These are phyloP conservation scores for Spatulosminthurus flaviceps DNA, from an alignment of 2,888 invertebrate species.

Conservation along the genomic window DNA sequence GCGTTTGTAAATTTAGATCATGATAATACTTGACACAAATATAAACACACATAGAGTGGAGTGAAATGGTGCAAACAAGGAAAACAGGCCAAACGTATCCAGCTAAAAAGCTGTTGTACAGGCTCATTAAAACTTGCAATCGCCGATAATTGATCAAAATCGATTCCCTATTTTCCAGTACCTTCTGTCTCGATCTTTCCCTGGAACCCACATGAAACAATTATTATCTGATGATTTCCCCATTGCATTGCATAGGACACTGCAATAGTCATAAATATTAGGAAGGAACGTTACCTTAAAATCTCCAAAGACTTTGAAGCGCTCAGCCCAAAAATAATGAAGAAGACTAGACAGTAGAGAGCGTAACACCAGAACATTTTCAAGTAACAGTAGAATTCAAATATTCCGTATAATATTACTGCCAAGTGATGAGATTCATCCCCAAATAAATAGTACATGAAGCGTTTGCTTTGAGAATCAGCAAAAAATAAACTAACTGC, in stretches of 20 bases:
- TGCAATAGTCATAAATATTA: too few relatives aligned
- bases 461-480: not conserved
- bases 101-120: not conserved
- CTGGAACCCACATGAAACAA: too few relatives aligned
- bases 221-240: too few relatives aligned
- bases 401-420: not conserved
- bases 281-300: not conserved
- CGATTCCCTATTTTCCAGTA: not conserved
- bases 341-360: not conserved
- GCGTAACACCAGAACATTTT: not conserved
- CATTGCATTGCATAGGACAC: too few relatives aligned
- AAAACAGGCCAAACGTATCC: constrained; percentile 3
- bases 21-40: not conserved
- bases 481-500: not conserved
- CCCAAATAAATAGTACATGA: too few relatives aligned
- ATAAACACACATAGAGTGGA: not conserved
- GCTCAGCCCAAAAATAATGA: not conserved
- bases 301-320: not conserved
- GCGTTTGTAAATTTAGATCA: not conserved
- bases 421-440: not conserved
- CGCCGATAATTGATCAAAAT: not conserved
- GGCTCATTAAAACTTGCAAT: not conserved
- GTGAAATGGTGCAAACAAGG: not conserved
- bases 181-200: too few relatives aligned
- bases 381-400: not conserved